A percentile compares a stretch with the other conserved stretches of the same genome.
Conservation (phyloP, 37 sponge, comb jelly and placozoan species). For the Oopsacas minuta region DNA sequence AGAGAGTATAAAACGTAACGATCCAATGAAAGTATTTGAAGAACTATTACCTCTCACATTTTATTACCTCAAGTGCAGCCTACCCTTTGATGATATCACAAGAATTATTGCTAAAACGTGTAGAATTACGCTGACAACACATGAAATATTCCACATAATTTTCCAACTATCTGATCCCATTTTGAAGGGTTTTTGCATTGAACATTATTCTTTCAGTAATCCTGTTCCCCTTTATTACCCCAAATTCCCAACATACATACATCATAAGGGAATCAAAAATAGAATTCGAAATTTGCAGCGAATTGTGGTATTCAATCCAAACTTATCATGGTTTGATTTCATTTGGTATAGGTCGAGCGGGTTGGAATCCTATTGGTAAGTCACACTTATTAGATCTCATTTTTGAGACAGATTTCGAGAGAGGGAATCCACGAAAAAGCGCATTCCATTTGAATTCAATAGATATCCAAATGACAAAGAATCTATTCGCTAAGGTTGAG, state of each 20-base stretch:
- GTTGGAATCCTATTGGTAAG: not conserved
- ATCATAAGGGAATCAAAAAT: not conserved
- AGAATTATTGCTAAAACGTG: not conserved
- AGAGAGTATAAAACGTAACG: not conserved
- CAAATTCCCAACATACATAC: not conserved
- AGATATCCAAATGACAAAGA: not conserved
- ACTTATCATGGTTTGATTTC: not conserved
- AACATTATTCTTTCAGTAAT: constrained; percentile 16
- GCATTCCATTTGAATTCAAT: not conserved
- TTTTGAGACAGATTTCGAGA: not conserved
- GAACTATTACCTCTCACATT: not conserved
- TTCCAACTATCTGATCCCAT: not conserved
- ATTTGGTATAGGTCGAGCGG: not conserved
- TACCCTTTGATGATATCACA: not conserved
- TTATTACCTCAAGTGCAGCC: not conserved
- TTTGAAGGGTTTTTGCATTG: not conserved
- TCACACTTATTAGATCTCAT: not conserved
- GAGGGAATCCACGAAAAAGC: not conserved
- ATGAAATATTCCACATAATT: not conserved
- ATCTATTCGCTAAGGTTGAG: not conserved
- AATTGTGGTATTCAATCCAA: not conserved
- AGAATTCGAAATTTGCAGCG: not conserved
- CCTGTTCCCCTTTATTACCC: not conserved
- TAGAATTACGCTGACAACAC: not conserved
- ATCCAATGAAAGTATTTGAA: not conserved